Conservation (phyloP, 2,797 vertebrate genomes). For the Danio kyathit region DNA sequence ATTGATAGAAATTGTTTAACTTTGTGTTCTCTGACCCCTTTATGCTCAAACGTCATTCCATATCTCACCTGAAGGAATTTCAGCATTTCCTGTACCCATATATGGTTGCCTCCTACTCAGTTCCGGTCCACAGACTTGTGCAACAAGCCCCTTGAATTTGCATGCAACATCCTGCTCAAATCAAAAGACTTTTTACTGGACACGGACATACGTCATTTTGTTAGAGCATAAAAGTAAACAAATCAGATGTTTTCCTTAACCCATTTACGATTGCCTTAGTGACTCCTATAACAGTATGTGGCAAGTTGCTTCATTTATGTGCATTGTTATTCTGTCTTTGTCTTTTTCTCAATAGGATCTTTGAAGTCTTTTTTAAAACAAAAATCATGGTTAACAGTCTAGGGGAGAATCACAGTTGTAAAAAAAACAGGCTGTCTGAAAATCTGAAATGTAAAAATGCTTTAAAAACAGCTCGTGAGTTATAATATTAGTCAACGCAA, state of each 20-base stretch:
- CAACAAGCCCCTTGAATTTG: conserved; percentile 62
- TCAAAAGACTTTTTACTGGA: not conserved
- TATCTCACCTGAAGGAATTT: conserved; percentile 73
- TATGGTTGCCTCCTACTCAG: conserved; percentile 72
- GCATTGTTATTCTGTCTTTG: conserved; percentile 14
- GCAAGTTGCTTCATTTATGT: not conserved
- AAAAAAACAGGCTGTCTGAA: not conserved
- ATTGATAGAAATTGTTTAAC: conserved; percentile 31
- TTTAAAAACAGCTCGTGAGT: not conserved
- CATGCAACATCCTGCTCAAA: conserved; percentile 55
- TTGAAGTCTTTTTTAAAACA: conserved; percentile 19
- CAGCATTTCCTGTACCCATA: conserved; percentile 78
- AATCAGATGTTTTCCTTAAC: conserved; percentile 40
- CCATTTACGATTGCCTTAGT: conserved; percentile 15
- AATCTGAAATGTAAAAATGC: not conserved
- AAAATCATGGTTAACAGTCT: not conserved
- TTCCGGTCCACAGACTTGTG: conserved; percentile 57
- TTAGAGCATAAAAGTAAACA: conserved; percentile 45
- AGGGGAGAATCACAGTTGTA: conserved; percentile 1
- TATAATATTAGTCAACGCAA: not conserved
- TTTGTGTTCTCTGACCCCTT: conserved; percentile 39
- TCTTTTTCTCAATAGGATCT: conserved; percentile 23
- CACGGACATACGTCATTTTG: not conserved
- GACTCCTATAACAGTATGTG: not conserved
- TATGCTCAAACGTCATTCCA: conserved; percentile 63